Percentiles rank a stretch among this genome's conserved stretches.
These are phyloP conservation scores for Mycteria americana DNA, from an alignment of 2,797 vertebrate species.

Conservation along the genomic window DNA sequence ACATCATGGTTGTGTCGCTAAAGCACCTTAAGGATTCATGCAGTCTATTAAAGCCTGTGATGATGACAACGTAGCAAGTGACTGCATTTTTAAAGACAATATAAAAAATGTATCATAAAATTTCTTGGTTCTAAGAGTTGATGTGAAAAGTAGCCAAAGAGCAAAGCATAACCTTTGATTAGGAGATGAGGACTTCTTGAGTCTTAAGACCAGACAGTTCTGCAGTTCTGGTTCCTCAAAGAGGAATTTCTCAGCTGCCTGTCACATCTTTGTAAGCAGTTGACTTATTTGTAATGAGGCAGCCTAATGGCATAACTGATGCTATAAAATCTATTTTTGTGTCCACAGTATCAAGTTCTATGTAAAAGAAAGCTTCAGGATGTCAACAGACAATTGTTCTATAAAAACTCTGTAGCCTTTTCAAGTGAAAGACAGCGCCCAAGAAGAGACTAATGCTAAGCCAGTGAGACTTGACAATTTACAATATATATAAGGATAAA, in stretches of 20 bases:
- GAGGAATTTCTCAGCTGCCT: background rate
- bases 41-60: background rate
- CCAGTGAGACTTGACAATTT: background rate
- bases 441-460: background rate
- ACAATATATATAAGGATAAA: background rate
- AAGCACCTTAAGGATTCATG: background rate
- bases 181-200: background rate
- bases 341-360: background rate
- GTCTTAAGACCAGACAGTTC: background rate
- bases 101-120: background rate
- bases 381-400: background rate
- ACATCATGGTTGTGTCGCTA: background rate
- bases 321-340: background rate
- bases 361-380: background rate
- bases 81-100: background rate
- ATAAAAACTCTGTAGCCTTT: background rate
- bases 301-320: background rate
- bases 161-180: background rate
- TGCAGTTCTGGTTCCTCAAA: background rate
- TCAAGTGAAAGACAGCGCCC: accelerated
- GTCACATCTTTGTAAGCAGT: background rate
- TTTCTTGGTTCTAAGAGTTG: background rate
- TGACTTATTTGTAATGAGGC: background rate
- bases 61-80: background rate
- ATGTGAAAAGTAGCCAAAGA: background rate